A percentile compares a stretch with the other conserved stretches of the same genome.
Conservation (phyloP, 2,888 invertebrate genomes). For the Thereva unica region DNA sequence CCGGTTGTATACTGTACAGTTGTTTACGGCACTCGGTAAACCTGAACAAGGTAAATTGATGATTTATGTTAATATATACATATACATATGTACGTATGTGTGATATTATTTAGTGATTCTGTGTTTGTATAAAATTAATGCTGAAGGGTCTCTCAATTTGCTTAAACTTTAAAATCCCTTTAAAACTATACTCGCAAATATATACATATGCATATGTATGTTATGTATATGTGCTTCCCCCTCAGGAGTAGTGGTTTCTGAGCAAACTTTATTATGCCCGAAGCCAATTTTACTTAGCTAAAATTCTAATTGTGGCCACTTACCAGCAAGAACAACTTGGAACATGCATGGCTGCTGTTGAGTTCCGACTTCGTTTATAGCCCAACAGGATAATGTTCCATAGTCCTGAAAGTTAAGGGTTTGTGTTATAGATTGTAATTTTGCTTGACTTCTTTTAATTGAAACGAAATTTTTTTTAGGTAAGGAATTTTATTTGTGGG, state of each 20-base stretch:
- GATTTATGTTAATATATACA: too few species aligned
- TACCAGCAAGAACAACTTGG: conserved; percentile 88
- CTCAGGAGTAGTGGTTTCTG: neutral
- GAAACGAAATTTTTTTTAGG: too few species aligned
- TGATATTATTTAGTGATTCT: too few species aligned
- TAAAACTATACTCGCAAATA: too few species aligned
- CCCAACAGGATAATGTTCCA: conserved; percentile 86
- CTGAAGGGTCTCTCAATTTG: too few species aligned
- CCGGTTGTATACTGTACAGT: conserved; percentile 83
- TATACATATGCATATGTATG: too few species aligned
- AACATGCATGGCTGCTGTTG: conserved; percentile 84
- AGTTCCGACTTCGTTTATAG: conserved; percentile 79
- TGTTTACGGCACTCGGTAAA: conserved; percentile 81
- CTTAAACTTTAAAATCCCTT: too few species aligned
- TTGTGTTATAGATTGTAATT: neutral
- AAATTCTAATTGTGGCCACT: conserved; percentile 48
- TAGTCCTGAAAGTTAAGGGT: conserved; percentile 64
- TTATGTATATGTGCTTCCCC: too few species aligned
- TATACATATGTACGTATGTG: too few species aligned
- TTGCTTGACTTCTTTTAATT: too few species aligned
- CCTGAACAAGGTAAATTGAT: conserved; percentile 61
- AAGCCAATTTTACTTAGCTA: neutral
- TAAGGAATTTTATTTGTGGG: too few species aligned
- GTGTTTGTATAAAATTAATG: too few species aligned
- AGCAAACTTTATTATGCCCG: neutral